phyloP scores from a whole-genome alignment of 2,888 invertebrate species.

The Ormyrus labotus region DNA sequence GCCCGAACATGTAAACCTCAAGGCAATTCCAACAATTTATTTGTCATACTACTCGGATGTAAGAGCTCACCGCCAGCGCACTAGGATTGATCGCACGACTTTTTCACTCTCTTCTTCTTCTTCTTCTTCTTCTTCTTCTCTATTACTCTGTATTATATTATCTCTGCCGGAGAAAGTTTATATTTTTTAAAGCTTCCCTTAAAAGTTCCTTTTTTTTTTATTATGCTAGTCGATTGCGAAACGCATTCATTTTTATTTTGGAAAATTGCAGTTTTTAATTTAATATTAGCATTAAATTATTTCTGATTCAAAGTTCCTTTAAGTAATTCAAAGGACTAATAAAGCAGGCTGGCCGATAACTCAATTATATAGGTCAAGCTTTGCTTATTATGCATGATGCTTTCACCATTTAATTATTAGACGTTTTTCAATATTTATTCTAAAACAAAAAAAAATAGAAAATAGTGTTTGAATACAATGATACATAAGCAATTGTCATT shows the following conservation, averaged over 20 bases:
- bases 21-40: slow-evolving; percentile 65
- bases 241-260: no score
- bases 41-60: slow-evolving; percentile 56
- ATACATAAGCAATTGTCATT: slow-evolving; percentile 33
- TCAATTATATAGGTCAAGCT: background rate
- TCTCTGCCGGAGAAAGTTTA: no score
- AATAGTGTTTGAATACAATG: background rate
- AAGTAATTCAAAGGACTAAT: no score
- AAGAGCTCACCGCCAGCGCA: slow-evolving; percentile 51
- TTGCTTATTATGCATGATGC: slow-evolving; percentile 16
- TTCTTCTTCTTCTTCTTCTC: background rate
- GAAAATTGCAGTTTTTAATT: no score
- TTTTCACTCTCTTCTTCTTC: background rate
- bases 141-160: background rate
- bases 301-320: no score
- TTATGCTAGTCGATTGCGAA: no score
- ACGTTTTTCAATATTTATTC: background rate
- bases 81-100: slow-evolving; percentile 40
- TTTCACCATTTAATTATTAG: slow-evolving; percentile 8
- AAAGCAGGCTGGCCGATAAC: no score
- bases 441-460: background rate
- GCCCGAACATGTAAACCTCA: slow-evolving; percentile 73
- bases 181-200: no score
- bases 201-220: no score
- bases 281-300: no score